Base-by-base conservation (phyloP, 2,113 vertebrate species). In the Sprattus sprattus region DNA sequence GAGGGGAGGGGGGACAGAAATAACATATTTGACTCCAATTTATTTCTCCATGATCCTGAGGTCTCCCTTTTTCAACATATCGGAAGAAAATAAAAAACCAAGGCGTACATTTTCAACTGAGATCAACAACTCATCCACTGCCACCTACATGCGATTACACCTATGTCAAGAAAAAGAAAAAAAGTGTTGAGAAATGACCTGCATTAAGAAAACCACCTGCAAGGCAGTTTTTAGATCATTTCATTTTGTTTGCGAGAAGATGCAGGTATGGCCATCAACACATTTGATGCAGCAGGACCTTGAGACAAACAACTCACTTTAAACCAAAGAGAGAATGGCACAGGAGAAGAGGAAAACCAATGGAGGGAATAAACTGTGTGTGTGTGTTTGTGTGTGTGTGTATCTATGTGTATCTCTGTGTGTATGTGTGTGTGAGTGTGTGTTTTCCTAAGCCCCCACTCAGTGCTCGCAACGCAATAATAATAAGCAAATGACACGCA, bases 321-420 rank as follows among this genome's bases (percentile, higher is more conserved):
- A 25, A 67, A 22, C 22, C n/a, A n/a, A 7, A 22, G 22, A 9
- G 28, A 7, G n/a, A 28, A 11, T 28, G 64, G 9, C 25, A 28
- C 6, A 28, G 64, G 11, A 39, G 71, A 39, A 13, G 4, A 32
- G 71, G 28, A 16, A 39, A 78, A 16, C 28, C 71, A 78, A 6
- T 78, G 71, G 32, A 39, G 25, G 32, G 28, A 5, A 78, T 78
- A 78, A 78, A 78, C 71, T 78, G 13, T 78, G 71, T 78, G 67
- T 75, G 67, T 75, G 67, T 75, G 22, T 67, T 25, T 60, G 81
- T 81, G 82, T 87, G 83, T 52, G 60, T 87, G 44, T 81, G 44
- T 39, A 44, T 86, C 28, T 78, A 28, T 39, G 71, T 78, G 71
- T 39, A 32, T 39, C 13, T 71, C 28, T 75, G 9, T 25, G 60